Evolutionary conservation across 2,888 invertebrate genomes (phyloP).

Genomic region (Halictus ligatus): DNA sequence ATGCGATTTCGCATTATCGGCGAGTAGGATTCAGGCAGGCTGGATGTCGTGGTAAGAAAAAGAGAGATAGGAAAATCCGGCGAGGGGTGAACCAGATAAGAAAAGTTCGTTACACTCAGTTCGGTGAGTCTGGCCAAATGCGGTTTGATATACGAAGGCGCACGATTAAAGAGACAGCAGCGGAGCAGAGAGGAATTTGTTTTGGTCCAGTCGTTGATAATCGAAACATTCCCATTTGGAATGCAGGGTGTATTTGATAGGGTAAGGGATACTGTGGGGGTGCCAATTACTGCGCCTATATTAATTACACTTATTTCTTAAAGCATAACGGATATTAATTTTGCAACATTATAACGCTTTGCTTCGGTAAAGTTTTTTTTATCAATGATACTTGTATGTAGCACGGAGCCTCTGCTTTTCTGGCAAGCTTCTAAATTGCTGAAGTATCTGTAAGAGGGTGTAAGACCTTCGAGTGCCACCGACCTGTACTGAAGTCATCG

Average conservation of each 20-base stretch:
- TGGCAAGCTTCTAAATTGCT: background rate
- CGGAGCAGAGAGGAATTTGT: background rate
- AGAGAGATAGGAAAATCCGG: conserved; percentile 50
- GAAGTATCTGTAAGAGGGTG: background rate
- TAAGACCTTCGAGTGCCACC: background rate
- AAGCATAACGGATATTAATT: background rate
- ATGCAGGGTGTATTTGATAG: too few relatives aligned
- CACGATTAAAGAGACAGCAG: conserved; percentile 12
- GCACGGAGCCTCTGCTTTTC: background rate
- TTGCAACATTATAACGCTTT: background rate
- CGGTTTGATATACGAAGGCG: conserved; percentile 40
- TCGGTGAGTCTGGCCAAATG: conserved; percentile 20
- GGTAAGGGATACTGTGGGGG: too few relatives aligned
- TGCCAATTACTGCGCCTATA: too few relatives aligned
- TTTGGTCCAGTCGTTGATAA: background rate
- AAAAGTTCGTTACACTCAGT: conserved; percentile 44
- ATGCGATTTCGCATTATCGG: conserved; percentile 55
- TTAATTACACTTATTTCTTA: too few relatives aligned
- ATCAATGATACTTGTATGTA: background rate
- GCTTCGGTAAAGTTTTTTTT: background rate
- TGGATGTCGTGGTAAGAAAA: conserved; percentile 29
- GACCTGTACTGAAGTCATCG: background rate
- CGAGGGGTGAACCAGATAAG: conserved; percentile 55
- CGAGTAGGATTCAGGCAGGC: conserved; percentile 36
- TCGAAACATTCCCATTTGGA: background rate